Percentiles rank a stretch among this genome's conserved stretches.
Evolutionary conservation across 2,113 vertebrate species (phyloP).

Genomic region (Callopanchax toddi): DNA sequence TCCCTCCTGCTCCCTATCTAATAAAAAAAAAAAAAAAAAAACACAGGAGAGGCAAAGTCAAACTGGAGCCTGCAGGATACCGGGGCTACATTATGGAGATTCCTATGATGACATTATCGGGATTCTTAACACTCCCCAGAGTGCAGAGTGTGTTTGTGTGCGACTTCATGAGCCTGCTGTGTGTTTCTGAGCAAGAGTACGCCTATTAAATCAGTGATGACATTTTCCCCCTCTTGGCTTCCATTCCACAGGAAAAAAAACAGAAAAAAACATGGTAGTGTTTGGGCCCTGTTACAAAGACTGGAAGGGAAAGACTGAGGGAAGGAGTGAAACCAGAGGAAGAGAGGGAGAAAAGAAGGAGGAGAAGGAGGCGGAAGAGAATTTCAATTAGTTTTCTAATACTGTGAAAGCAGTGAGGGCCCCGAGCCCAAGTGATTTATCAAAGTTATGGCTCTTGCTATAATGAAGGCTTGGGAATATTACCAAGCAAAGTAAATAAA

Average conservation of each 20-base stretch:
- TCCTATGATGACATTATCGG: slow-evolving; percentile 76
- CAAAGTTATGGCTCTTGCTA: slow-evolving; percentile 80
- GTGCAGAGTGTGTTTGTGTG: slow-evolving; percentile 28
- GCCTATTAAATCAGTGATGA: slow-evolving; percentile 79
- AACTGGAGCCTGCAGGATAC: slow-evolving; percentile 59
- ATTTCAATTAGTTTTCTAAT: slow-evolving; percentile 85
- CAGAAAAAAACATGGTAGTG: slow-evolving; percentile 27
- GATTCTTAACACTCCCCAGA: slow-evolving; percentile 70
- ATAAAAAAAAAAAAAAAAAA: slow-evolving; percentile 48
- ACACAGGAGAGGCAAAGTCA: slow-evolving; percentile 25
- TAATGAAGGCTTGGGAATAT: slow-evolving; percentile 84
- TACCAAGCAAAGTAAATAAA: slow-evolving; percentile 75
- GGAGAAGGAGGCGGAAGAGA: slow-evolving; percentile 62
- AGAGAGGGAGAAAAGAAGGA: slow-evolving; percentile 16
- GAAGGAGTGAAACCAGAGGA: slow-evolving; percentile 25
- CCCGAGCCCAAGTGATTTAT: slow-evolving; percentile 82
- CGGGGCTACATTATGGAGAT: slow-evolving; percentile 67
- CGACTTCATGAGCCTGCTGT: slow-evolving; percentile 18
- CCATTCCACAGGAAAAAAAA: slow-evolving; percentile 27
- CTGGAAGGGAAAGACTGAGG: slow-evolving; percentile 16
- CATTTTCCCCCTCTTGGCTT: slow-evolving; percentile 74
- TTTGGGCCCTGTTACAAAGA: slow-evolving; percentile 54
- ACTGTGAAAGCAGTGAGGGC: slow-evolving; percentile 78
- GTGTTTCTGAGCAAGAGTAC: slow-evolving; percentile 40
- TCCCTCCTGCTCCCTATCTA: neutral